Evolutionary conservation across 2,797 vertebrate species (phyloP), one percentile per base, ranked within the genome.

Genomic region (Aeoliscus strigatus): DNA sequence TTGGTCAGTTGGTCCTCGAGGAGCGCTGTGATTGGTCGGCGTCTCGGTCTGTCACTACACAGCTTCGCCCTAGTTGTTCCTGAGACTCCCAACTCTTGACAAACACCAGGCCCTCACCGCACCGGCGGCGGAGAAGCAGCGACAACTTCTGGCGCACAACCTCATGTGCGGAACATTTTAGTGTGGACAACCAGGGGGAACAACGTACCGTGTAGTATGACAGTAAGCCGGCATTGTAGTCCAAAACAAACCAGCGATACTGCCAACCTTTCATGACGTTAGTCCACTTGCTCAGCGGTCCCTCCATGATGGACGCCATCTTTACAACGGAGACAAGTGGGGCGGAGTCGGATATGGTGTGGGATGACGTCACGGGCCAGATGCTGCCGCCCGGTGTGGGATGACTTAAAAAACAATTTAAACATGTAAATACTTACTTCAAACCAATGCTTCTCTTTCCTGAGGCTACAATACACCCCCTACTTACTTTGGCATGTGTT

Each of bases 251-350:
- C 94, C 94, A 98, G 13, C 94, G 94, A 53, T 98, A 97, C 87
- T 98, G 95, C 95, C 95, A 98, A 15, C 94, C 95, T 78, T 97
- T 97, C 95, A 98, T 98, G 57, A 98, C 93, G 78, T 98, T 97
- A 73, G 95, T 98, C 95, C 95, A 98, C 87, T 98, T 98, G 85
- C 95, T 98, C 42, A 98, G 90, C 84, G 95, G 95, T 52, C 95
- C 94, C 65, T 98, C 94, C 94, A 97, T 93, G 85, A 98, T 94
- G 57, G 94, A 97, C 92, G 94, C 94, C 94, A 98, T 98, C 87
- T 98, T 98, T 89, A 77, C 83, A 77, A 73, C 59, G 65, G 57
- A 56, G 62, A 6, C 50, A 44, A 43, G 15, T 27, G 61, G 77
- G 81, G 83, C 70, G 83, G 83, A 81, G 77, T 53, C 71, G 52